Base-by-base conservation (phyloP, 2,888 invertebrate genomes). In the Priocnemis perturbator region DNA sequence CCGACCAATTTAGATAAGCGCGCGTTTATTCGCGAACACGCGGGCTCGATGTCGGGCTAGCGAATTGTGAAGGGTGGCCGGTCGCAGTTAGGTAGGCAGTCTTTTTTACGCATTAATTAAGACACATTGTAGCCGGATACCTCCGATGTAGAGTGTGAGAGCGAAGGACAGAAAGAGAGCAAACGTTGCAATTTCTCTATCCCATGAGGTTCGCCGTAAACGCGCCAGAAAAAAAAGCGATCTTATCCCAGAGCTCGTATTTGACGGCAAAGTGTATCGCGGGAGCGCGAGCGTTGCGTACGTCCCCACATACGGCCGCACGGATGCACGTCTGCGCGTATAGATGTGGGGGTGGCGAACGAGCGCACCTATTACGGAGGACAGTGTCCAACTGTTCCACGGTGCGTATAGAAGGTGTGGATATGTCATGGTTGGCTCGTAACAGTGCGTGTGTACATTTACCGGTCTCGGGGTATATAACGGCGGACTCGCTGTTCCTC, bases 401-500 rank as follows among this genome's bases (percentile, higher is more conserved):
- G 74, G 66, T 64, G 74, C 62, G 44, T 60, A 56, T 60, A 30
- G 73, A 77, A 75, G 73, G 74, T 78, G 78, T 62, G 75, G 72
- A 81, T 77, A 62, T 60, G 70, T 76, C 68, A 71, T 71, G 71
- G 70, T 69, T 20, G 65, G 60, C 66, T 62, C 62, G 69, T 26
- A 60, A 63, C 65, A 48, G 60, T 26, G 30, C 44, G 53, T 45
- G 63, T 63, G 62, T 61, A 62, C 61, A 64, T 63, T 62, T 58
- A 64, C 56, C 56, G 45, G 63, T 65, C 53, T 57, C 50, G 58
- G 55, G 67, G 64, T 58, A 64, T 47, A 65, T 65, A 55, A 55
- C 45, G 58, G 57, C 56, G 57, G 69, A 59, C 71, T 71, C 69
- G 67, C 72, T 64, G 76, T 80, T 81, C 79, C 80, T 79, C 79